Conservation (phyloP, 2,888 invertebrate species). For the Diaphora mendica region DNA sequence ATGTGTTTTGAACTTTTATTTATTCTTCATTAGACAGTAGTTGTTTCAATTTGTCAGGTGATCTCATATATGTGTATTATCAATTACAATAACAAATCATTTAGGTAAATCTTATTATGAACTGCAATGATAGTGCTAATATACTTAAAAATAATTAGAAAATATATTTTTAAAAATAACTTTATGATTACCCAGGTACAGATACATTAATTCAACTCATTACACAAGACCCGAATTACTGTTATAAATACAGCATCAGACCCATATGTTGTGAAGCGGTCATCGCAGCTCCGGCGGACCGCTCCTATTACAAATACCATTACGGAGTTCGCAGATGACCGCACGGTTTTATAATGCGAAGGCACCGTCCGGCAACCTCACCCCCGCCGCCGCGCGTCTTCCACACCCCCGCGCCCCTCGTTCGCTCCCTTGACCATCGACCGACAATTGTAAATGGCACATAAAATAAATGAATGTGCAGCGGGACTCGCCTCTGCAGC, state of each 20-base stretch:
- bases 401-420: slow-evolving; percentile 60
- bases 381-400: slow-evolving; percentile 58
- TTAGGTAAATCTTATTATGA: neutral
- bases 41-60: neutral
- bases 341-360: slow-evolving; percentile 87
- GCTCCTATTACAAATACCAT: slow-evolving; percentile 84
- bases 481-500: slow-evolving; percentile 87
- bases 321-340: slow-evolving; percentile 86
- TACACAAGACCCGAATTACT: slow-evolving; percentile 66
- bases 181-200: slow-evolving; percentile 19
- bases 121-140: neutral
- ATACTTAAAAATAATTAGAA: neutral
- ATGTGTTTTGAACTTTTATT: neutral
- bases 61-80: too few relatives aligned
- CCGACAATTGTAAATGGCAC: slow-evolving; percentile 88
- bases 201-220: slow-evolving; percentile 33
- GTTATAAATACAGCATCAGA: slow-evolving; percentile 79
- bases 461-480: slow-evolving; percentile 88
- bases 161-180: too few relatives aligned
- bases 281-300: slow-evolving; percentile 78
- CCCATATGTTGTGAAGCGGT: slow-evolving; percentile 70
- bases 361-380: slow-evolving; percentile 72
- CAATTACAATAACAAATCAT: too few relatives aligned
- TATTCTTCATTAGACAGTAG: neutral
- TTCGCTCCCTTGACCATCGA: slow-evolving; percentile 87